Conservation (phyloP, 30 jellyfish, hydroid and myxozoan genomes). For the Morbakka virulenta region DNA sequence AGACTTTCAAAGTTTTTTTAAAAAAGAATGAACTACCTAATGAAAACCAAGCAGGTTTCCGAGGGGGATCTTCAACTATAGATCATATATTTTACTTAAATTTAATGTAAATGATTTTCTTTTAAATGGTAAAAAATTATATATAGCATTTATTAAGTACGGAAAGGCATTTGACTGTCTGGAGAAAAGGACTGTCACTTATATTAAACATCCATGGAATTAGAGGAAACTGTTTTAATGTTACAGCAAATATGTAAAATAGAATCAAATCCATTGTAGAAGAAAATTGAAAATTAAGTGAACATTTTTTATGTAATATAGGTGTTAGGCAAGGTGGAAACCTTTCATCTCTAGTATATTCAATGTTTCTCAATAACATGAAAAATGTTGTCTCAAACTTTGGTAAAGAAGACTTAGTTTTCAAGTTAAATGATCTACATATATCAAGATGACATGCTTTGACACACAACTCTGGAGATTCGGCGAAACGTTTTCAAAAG, state of each 20-base stretch:
- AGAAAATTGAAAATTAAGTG: neutral
- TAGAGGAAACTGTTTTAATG: neutral
- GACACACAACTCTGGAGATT: neutral
- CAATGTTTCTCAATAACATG: slow-evolving; percentile 10
- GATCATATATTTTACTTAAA: slow-evolving; percentile 10
- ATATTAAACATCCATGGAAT: slow-evolving; percentile 5
- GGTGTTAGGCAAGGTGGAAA: slow-evolving; percentile 28
- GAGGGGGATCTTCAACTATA: neutral
- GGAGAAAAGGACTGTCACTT: no score
- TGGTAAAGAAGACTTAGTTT: slow-evolving; percentile 4
- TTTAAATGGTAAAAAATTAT: neutral
- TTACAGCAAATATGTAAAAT: neutral
- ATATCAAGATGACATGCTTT: neutral
- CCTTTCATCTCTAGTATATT: slow-evolving; percentile 1
- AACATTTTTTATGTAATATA: neutral
- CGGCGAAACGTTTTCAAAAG: slow-evolving; percentile 10
- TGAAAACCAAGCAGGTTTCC: slow-evolving; percentile 30
- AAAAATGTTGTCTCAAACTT: neutral
- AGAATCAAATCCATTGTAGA: neutral
- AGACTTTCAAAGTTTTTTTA: slow-evolving; percentile 3
- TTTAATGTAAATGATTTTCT: slow-evolving; percentile 1
- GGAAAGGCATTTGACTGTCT: slow-evolving; percentile 24
- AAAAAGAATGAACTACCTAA: neutral
- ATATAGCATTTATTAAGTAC: slow-evolving; percentile 6
- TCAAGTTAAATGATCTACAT: neutral